Percentiles rank a stretch among this genome's conserved stretches.
Conservation (phyloP, 2,113 vertebrate genomes). For the Hypanus sabinus region DNA sequence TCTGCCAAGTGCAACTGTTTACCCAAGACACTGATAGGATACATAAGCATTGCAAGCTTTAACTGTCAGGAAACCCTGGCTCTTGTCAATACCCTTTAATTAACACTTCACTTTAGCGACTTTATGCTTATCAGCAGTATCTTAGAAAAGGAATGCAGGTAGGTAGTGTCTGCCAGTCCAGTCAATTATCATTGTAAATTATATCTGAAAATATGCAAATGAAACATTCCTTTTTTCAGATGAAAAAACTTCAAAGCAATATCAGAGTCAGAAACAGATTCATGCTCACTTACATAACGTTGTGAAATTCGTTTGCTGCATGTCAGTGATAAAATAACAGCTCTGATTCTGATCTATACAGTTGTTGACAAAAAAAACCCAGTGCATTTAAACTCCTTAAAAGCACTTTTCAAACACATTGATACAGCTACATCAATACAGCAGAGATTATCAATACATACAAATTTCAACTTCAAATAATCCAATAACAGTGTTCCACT, state of each 20-base stretch:
- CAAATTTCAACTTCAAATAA: neutral
- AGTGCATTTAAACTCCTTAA: neutral
- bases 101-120: constrained; percentile 26
- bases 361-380: neutral
- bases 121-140: constrained; percentile 12
- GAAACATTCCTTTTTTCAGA: neutral
- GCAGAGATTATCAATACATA: neutral
- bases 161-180: neutral
- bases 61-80: neutral
- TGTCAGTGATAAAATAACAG: too few relatives aligned
- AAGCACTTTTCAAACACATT: neutral
- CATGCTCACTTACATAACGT: too few relatives aligned
- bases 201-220: neutral
- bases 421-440: neutral
- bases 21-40: constrained; percentile 50
- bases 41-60: constrained; percentile 39
- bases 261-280: too few relatives aligned
- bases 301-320: too few relatives aligned
- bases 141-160: neutral
- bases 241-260: neutral
- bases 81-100: constrained; percentile 11
- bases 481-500: neutral
- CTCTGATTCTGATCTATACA: neutral
- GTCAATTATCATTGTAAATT: neutral
- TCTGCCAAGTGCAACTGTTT: constrained; percentile 49